A percentile compares a stretch with the other conserved stretches of the same genome.
These are phyloP conservation scores for Chlorops oryzae DNA, from an alignment of 1,140 invertebrate species.

Conservation along the genomic window DNA sequence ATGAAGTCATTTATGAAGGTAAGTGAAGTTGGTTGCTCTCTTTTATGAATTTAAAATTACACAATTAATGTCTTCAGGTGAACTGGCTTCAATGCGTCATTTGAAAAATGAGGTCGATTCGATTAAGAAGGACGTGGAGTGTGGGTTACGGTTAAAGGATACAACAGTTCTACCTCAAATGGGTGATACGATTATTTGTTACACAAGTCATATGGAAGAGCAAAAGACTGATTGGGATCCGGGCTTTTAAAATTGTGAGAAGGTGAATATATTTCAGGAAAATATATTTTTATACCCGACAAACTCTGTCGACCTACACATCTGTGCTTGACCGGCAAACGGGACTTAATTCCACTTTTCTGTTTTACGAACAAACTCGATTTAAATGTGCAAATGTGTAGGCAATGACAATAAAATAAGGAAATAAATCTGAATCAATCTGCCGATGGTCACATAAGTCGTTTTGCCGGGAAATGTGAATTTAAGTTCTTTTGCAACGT, in stretches of 20 bases:
- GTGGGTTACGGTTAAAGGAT: conserved; percentile 74
- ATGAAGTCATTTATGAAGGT: conserved; percentile 70
- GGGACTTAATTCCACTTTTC: too few relatives aligned
- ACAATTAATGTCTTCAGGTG: conserved; percentile 52
- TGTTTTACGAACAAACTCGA: too few relatives aligned
- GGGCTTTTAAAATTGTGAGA: conserved; percentile 67
- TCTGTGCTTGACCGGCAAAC: too few relatives aligned
- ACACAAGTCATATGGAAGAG: conserved; percentile 56
- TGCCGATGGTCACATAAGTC: too few relatives aligned
- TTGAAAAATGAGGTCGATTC: conserved; percentile 80
- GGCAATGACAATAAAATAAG: too few relatives aligned
- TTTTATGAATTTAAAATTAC: conserved; percentile 4
- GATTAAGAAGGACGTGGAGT: conserved; percentile 80
- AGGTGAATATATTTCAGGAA: not conserved
- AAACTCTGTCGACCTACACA: too few relatives aligned
- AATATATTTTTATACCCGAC: too few relatives aligned
- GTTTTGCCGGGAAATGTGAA: too few relatives aligned
- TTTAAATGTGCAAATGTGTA: too few relatives aligned
- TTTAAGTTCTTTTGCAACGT: too few relatives aligned
- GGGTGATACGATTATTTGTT: conserved; percentile 78
- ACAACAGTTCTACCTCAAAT: conserved; percentile 57
- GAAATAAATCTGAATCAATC: too few relatives aligned
- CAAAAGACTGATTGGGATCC: conserved; percentile 76
- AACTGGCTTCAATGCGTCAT: conserved; percentile 75
- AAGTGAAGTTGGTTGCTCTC: conserved; percentile 24